Percentiles rank a stretch among this genome's conserved stretches.
Evolutionary conservation across 2,888 invertebrate species (phyloP).

Genomic region (Chrysotoxum bicinctum): DNA sequence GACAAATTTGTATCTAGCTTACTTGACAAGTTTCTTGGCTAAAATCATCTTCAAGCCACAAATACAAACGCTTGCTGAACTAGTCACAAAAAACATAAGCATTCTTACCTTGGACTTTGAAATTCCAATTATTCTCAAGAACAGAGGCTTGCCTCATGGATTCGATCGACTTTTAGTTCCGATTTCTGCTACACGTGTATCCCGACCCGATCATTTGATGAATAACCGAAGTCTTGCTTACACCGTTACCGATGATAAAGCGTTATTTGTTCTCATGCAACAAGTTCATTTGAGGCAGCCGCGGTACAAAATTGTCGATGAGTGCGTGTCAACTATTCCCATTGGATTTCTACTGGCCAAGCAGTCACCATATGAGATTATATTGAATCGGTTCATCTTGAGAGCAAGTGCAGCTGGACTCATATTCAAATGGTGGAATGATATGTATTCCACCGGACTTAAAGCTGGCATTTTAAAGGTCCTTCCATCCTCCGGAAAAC

Average conservation of each 20-base stretch:
- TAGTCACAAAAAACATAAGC: slow-evolving; percentile 68
- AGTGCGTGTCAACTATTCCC: slow-evolving; percentile 74
- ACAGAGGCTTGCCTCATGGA: slow-evolving; percentile 72
- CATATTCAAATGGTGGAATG: slow-evolving; percentile 74
- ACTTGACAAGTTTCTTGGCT: slow-evolving; percentile 75
- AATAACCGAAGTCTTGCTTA: slow-evolving; percentile 62
- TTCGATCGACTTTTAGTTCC: slow-evolving; percentile 70
- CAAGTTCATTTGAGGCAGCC: slow-evolving; percentile 73
- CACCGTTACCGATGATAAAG: slow-evolving; percentile 73
- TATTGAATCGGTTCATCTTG: slow-evolving; percentile 75
- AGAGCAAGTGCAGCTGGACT: slow-evolving; percentile 73
- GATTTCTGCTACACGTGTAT: slow-evolving; percentile 43
- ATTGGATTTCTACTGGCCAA: slow-evolving; percentile 74
- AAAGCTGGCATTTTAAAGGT: slow-evolving; percentile 68
- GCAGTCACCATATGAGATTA: slow-evolving; percentile 75
- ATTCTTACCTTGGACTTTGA: slow-evolving; percentile 74
- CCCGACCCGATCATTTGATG: slow-evolving; percentile 28
- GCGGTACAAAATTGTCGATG: slow-evolving; percentile 70
- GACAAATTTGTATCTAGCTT: slow-evolving; percentile 75
- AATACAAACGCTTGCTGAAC: slow-evolving; percentile 68
- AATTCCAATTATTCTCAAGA: slow-evolving; percentile 72
- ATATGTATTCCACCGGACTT: slow-evolving; percentile 68
- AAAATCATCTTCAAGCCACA: slow-evolving; percentile 73
- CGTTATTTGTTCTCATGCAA: slow-evolving; percentile 74
- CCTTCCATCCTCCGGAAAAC: slow-evolving; percentile 32